Evolutionary conservation across 1,140 invertebrate species (phyloP).

Genomic region (Pogonomyrmex californicus): DNA sequence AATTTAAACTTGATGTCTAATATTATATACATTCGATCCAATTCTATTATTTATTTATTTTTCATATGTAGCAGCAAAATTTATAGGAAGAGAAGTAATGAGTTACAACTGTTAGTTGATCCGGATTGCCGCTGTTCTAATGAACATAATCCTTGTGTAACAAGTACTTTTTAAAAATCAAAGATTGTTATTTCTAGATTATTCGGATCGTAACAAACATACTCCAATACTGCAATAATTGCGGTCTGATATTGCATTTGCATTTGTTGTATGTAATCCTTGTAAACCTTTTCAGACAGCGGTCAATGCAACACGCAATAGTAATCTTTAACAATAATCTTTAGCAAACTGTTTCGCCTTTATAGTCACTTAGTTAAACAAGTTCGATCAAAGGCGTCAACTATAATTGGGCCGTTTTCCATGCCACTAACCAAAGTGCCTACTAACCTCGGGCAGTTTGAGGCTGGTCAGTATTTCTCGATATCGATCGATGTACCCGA

Average conservation of each 20-base stretch:
- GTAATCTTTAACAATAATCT: constrained; percentile 65
- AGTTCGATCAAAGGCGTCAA: constrained; percentile 71
- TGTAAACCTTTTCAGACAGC: background rate
- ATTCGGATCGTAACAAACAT: background rate
- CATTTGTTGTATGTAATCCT: background rate
- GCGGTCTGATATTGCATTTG: no score
- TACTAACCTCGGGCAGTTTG: constrained; percentile 54
- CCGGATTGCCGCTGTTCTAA: background rate
- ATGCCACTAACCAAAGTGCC: constrained; percentile 63
- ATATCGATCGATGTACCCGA: constrained; percentile 69
- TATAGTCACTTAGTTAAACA: constrained; percentile 65
- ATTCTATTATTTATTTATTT: background rate
- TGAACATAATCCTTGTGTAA: background rate
- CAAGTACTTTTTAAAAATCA: background rate
- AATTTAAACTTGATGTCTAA: background rate
- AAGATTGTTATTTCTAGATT: background rate
- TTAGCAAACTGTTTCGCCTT: constrained; percentile 28
- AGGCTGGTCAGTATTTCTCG: constrained; percentile 64
- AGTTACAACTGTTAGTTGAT: background rate
- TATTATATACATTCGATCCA: background rate
- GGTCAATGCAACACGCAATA: background rate
- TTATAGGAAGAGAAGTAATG: background rate
- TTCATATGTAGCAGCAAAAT: background rate
- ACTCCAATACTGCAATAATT: background rate
- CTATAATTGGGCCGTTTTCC: constrained; percentile 75